Evolutionary conservation across 2,797 vertebrate species (phyloP).

Genomic region (Mormyrops attenuatus): DNA sequence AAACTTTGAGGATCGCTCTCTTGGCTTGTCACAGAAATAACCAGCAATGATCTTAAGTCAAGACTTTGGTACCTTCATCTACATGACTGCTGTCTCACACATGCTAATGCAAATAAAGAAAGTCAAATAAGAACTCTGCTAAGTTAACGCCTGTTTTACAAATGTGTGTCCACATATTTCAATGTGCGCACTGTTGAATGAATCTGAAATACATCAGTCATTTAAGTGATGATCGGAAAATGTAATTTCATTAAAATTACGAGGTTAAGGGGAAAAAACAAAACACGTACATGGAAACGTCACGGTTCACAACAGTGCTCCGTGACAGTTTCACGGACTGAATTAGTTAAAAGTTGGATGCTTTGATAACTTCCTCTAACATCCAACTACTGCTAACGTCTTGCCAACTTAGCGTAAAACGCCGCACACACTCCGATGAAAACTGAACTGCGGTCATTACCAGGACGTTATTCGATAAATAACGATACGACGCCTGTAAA

Average conservation of each 20-base stretch:
- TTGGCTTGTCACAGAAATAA: not conserved
- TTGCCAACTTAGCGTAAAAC: not conserved
- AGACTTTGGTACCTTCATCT: not conserved
- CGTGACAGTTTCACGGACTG: not conserved
- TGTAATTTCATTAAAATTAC: not conserved
- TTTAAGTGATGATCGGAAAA: not conserved
- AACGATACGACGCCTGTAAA: not conserved
- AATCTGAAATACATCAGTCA: not conserved
- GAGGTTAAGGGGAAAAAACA: not conserved
- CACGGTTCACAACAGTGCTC: not conserved
- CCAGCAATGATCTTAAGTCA: not conserved
- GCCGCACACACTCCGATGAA: not conserved
- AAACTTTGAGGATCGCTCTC: not conserved
- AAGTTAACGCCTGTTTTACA: not conserved
- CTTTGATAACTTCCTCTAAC: not conserved
- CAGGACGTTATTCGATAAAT: not conserved
- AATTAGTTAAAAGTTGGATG: not conserved
- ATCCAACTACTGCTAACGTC: not conserved
- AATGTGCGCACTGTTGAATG: not conserved
- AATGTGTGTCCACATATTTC: not conserved
- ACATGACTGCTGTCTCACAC: not conserved
- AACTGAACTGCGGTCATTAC: not conserved
- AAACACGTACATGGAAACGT: not conserved
- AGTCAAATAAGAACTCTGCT: not conserved
- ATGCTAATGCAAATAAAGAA: not conserved